Percentiles rank a stretch among this genome's conserved stretches.
These are phyloP conservation scores for Leptogaster cylindrica DNA, from an alignment of 2,888 invertebrate genomes.

Conservation along the genomic window DNA sequence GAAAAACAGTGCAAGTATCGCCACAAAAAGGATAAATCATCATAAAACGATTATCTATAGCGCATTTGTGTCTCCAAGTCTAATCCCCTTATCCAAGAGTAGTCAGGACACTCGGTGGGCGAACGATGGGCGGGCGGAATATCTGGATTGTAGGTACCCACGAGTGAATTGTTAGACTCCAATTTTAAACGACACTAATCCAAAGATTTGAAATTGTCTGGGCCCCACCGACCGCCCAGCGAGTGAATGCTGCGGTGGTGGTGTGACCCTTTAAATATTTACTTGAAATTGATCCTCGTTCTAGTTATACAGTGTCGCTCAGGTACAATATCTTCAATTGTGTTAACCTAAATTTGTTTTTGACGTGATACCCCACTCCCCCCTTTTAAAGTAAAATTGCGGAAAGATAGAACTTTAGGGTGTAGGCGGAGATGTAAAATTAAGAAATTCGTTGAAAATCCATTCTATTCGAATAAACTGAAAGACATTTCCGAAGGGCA, in stretches of 20 bases:
- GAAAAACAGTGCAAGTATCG: constrained; percentile 25
- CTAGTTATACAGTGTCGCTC: neutral
- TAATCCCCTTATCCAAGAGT: constrained; percentile 37
- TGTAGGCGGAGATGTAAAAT: constrained; percentile 15
- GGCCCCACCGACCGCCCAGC: too few species aligned
- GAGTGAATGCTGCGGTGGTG: too few species aligned
- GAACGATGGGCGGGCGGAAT: too few species aligned
- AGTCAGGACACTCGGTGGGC: neutral
- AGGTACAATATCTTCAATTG: neutral
- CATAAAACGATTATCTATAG: constrained; percentile 43
- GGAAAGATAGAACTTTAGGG: constrained; percentile 1
- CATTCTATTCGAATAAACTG: neutral
- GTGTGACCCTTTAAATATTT: constrained; percentile 14
- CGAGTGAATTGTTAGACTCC: constrained; percentile 33
- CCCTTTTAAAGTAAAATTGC: constrained; percentile 7
- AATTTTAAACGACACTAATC: constrained; percentile 29
- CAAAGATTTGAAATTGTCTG: constrained; percentile 20
- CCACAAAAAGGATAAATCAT: constrained; percentile 41
- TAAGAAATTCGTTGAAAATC: constrained; percentile 3
- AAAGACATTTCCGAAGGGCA: constrained; percentile 5
- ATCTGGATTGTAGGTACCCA: too few species aligned
- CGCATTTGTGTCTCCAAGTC: constrained; percentile 29
- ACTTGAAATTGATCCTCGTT: constrained; percentile 6
- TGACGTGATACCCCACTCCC: neutral
- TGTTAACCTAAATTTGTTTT: constrained; percentile 1